A percentile compares a stretch with the other conserved stretches of the same genome.
Evolutionary conservation across 2,888 invertebrate species (phyloP).

Genomic region (Euplexia lucipara): DNA sequence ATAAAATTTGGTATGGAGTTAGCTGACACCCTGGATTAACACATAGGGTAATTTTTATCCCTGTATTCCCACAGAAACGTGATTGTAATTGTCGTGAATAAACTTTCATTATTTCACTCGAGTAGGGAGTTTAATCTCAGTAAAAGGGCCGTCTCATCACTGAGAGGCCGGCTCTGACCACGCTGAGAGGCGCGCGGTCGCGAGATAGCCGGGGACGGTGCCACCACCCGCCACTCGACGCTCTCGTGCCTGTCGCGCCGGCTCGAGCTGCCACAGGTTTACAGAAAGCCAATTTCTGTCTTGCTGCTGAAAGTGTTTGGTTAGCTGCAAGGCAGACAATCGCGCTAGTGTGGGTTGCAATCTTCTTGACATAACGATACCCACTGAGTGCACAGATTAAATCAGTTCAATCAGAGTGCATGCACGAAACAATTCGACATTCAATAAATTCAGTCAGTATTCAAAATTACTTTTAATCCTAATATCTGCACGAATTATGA

Average conservation of each 20-base stretch:
- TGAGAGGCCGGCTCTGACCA: too few species aligned
- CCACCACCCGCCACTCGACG: background rate
- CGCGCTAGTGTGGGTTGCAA: background rate
- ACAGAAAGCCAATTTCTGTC: constrained; percentile 15
- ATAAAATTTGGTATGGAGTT: too few species aligned
- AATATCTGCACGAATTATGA: too few species aligned
- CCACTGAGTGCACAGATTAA: background rate
- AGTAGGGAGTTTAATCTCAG: background rate
- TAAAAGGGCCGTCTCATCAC: constrained; percentile 5
- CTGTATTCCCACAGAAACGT: too few species aligned
- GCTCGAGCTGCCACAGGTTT: constrained; percentile 12
- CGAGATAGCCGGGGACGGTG: background rate
- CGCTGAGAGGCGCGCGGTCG: background rate
- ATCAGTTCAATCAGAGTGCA: background rate
- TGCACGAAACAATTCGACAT: background rate
- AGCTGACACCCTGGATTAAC: too few species aligned
- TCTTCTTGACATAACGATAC: background rate
- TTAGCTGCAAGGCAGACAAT: background rate
- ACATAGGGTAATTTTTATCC: too few species aligned
- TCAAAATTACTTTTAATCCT: background rate
- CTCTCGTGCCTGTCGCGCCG: background rate
- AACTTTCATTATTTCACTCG: background rate
- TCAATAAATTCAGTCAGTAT: background rate
- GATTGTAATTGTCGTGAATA: too few species aligned
- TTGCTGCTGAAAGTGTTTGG: constrained; percentile 10